These are phyloP conservation scores for Oenanthe melanoleuca DNA, from an alignment of 2,113 vertebrate species.

Conservation along the genomic window DNA sequence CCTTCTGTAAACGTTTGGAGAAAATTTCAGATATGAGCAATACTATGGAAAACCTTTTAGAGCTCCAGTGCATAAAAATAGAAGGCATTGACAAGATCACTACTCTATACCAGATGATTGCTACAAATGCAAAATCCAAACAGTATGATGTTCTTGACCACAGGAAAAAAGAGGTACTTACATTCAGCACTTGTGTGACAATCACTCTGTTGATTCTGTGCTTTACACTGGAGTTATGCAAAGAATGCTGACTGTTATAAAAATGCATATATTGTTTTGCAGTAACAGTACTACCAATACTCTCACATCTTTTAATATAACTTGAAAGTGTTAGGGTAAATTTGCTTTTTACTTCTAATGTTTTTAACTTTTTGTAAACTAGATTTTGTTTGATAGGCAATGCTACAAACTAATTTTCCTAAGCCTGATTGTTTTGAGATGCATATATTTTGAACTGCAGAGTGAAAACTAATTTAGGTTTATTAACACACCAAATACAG, in stretches of 20 bases:
- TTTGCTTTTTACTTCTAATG: neutral
- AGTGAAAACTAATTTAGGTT: neutral
- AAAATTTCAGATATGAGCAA: slow-evolving; percentile 80
- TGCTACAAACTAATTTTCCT: neutral
- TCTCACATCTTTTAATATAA: neutral
- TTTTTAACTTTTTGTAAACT: neutral
- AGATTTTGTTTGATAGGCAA: neutral
- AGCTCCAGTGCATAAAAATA: slow-evolving; percentile 77
- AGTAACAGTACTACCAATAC: neutral
- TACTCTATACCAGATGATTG: slow-evolving; percentile 73
- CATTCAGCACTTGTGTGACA: neutral
- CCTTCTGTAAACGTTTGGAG: slow-evolving; percentile 83
- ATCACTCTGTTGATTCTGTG: neutral
- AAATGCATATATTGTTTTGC: neutral
- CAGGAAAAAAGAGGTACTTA: slow-evolving; percentile 77
- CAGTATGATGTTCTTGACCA: slow-evolving; percentile 83
- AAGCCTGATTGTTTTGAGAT: neutral
- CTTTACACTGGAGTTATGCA: neutral
- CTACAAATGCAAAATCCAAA: slow-evolving; percentile 75
- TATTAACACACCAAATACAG: neutral
- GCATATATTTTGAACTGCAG: neutral
- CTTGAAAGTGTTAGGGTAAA: neutral
- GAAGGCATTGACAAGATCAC: slow-evolving; percentile 82
- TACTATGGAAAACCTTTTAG: slow-evolving; percentile 76
- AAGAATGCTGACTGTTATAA: neutral